Percentiles rank a stretch among this genome's conserved stretches.
These are phyloP conservation scores for Progne subis DNA, from an alignment of 2,113 vertebrate genomes.

Conservation along the genomic window DNA sequence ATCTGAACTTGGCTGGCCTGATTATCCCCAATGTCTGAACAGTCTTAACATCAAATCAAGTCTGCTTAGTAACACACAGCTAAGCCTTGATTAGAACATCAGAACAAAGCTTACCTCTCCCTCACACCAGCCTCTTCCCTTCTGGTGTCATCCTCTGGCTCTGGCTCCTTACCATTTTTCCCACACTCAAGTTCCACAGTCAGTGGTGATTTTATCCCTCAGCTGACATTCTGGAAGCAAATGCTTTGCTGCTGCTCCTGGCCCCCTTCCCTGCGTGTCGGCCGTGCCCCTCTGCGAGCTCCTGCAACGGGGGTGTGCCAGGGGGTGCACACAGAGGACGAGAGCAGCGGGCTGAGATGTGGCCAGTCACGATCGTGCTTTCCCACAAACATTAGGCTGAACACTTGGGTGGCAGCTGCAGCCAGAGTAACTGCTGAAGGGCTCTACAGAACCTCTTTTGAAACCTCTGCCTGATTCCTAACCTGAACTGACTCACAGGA, in stretches of 20 bases:
- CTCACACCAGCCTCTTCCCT: neutral
- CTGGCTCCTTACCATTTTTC: neutral
- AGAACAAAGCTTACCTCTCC: neutral
- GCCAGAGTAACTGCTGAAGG: neutral
- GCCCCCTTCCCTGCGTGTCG: fast-evolving
- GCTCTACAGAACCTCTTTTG: neutral
- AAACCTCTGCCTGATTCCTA: neutral
- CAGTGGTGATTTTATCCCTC: neutral
- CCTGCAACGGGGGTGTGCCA: fast-evolving
- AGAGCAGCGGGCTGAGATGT: neutral
- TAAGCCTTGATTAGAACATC: neutral
- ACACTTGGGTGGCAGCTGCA: neutral
- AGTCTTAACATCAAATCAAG: fast-evolving
- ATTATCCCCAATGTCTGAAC: neutral
- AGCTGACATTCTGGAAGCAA: fast-evolving
- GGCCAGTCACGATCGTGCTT: neutral
- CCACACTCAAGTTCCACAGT: fast-evolving
- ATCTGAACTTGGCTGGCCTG: neutral
- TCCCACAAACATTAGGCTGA: neutral
- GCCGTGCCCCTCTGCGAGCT: fast-evolving
- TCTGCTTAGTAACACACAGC: neutral
- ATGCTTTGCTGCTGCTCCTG: neutral
- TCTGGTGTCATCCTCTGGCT: neutral
- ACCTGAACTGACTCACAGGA: neutral
- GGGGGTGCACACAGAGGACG: neutral